These are phyloP conservation scores for Drosophila borborema DNA, from an alignment of 2,888 invertebrate genomes.

Conservation along the genomic window DNA sequence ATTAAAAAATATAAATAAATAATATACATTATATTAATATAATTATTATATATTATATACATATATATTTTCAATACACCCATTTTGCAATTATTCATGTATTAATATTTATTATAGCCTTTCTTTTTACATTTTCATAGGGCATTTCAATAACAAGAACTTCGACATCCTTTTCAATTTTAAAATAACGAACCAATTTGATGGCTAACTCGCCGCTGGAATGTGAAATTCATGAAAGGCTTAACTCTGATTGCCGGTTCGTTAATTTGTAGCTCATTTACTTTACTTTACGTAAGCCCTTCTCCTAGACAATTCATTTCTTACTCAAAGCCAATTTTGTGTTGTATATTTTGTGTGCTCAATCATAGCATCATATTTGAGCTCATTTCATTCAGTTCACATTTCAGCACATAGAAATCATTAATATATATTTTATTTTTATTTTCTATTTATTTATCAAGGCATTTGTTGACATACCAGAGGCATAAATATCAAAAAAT, in stretches of 20 bases:
- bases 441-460: conserved; percentile 27
- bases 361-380: conserved; percentile 15
- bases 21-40: too few species aligned
- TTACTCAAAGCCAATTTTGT: background rate
- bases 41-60: too few species aligned
- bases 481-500: conserved; percentile 51
- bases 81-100: too few species aligned
- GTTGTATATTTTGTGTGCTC: too few species aligned
- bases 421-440: conserved; percentile 59
- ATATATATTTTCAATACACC: too few species aligned
- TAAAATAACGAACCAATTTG: conserved; percentile 35
- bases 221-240: conserved; percentile 37
- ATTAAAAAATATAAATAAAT: too few species aligned
- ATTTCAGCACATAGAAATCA: conserved; percentile 42
- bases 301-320: background rate
- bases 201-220: conserved; percentile 24
- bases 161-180: background rate
- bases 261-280: conserved; percentile 34
- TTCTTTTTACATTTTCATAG: background rate
- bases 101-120: too few species aligned
- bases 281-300: background rate
- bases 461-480: conserved; percentile 58
- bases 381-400: conserved; percentile 22
- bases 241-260: conserved; percentile 45
- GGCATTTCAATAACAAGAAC: background rate